Evolutionary conservation across 92 coral and sea anemone genomes (phyloP).

Genomic region (Zoanthus sansibaricus): DNA sequence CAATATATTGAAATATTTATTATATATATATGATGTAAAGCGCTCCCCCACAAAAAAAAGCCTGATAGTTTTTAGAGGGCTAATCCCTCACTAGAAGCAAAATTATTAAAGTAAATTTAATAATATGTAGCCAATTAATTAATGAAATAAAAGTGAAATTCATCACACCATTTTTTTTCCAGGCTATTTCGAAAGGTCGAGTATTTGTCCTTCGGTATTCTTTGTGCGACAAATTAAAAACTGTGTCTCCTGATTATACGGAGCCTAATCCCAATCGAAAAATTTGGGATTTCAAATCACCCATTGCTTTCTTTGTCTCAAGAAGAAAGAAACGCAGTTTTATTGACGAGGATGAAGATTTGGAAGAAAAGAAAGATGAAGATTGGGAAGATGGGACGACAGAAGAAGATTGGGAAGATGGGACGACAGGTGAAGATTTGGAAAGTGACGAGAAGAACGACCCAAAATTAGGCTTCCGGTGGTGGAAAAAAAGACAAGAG

Average conservation of each 20-base stretch:
- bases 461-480: too few species aligned
- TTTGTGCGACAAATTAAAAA: constrained; percentile 8
- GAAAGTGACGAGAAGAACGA: too few species aligned
- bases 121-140: too few species aligned
- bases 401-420: not conserved
- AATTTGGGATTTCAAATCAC: constrained; percentile 31
- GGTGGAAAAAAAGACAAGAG: not conserved
- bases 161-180: not conserved
- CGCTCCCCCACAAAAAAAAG: too few species aligned
- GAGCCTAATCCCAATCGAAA: constrained; percentile 8
- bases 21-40: too few species aligned
- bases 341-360: not conserved
- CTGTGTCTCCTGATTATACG: constrained; percentile 4
- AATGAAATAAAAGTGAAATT: not conserved
- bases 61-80: too few species aligned
- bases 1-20: too few species aligned
- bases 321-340: not conserved
- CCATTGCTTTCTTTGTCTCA: constrained; percentile 27
- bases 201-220: constrained; percentile 28
- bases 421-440: not conserved
- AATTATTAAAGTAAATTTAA: too few species aligned
- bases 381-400: not conserved
- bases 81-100: too few species aligned
- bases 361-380: not conserved
- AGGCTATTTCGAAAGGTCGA: constrained; percentile 17